phyloP scores from a whole-genome alignment of 2,113 vertebrate species.

The Sus scrofa region T2T-Sscrofa CM000829.6:54512001-54512500 shows the following conservation, averaged over 20 bases:
- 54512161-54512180: background rate
- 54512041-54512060: background rate
- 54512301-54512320: background rate
- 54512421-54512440: background rate
- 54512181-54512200: background rate
- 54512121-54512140: background rate
- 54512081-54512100: background rate
- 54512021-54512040: background rate
- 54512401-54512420: background rate
- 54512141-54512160: background rate
- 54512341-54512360: background rate
- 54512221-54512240: background rate
- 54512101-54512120: background rate
- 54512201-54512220: background rate
- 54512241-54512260: background rate
- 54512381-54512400: background rate
- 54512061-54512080: background rate
- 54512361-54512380: background rate
- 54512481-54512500: too few relatives aligned
- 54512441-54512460: background rate
- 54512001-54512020: background rate
- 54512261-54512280: background rate
- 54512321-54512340: background rate
- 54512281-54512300: background rate
- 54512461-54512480: background rate